These are phyloP conservation scores for Rugalucina vietnamica DNA, from an alignment of 2,888 invertebrate species.

Conservation along the genomic window DNA sequence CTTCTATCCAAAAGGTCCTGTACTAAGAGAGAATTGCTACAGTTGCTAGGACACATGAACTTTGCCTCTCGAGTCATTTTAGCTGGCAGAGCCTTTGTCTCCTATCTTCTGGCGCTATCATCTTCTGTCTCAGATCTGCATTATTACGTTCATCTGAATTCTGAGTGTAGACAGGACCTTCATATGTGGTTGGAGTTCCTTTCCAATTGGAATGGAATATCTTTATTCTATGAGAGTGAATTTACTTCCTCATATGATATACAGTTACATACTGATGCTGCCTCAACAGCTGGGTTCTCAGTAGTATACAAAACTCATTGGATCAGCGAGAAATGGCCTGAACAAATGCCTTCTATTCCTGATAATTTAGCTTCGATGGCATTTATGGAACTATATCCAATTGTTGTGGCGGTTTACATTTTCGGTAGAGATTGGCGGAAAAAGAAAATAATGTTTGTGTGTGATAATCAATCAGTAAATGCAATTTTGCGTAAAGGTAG, in stretches of 20 bases:
- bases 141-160: constrained; percentile 18
- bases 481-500: constrained; percentile 40
- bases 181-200: constrained; percentile 21
- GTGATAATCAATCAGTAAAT: constrained; percentile 40
- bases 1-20: background rate
- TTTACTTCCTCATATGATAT: background rate
- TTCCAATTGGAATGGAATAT: constrained; percentile 33
- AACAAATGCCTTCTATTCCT: background rate
- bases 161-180: constrained; percentile 29
- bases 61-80: constrained; percentile 31
- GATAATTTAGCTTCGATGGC: constrained; percentile 31
- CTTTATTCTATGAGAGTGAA: constrained; percentile 11
- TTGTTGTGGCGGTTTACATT: constrained; percentile 35
- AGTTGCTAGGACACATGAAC: constrained; percentile 33
- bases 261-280: constrained; percentile 31
- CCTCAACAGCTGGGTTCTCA: constrained; percentile 29
- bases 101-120: background rate
- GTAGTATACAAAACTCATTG: constrained; percentile 36
- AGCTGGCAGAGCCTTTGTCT: constrained; percentile 32
- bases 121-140: constrained; percentile 23
- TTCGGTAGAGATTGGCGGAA: constrained; percentile 6
- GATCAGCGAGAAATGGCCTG: constrained; percentile 35
- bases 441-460: constrained; percentile 27
- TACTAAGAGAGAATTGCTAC: background rate
- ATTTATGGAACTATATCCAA: constrained; percentile 34